Percentiles rank a stretch among this genome's conserved stretches.
Conservation (phyloP, 2,888 invertebrate species). For the Dorcus hopei region DNA sequence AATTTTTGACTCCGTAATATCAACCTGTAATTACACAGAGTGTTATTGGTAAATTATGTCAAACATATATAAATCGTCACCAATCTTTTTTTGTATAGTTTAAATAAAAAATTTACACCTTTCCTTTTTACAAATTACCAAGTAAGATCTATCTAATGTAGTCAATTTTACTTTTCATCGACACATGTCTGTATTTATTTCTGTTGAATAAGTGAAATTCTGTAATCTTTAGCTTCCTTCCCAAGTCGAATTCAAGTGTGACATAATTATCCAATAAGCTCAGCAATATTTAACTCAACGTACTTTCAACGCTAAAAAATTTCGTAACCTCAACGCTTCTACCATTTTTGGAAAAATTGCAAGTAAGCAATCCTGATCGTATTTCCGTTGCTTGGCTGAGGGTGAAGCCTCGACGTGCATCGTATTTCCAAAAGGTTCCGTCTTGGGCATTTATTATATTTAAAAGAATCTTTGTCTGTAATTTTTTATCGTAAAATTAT, state of each 20-base stretch:
- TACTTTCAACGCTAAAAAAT: background rate
- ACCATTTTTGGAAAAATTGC: background rate
- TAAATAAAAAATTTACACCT: background rate
- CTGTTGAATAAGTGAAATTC: too few species aligned
- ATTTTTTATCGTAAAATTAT: too few species aligned
- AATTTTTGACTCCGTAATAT: background rate
- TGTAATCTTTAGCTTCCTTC: too few species aligned
- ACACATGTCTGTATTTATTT: too few species aligned
- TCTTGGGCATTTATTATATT: slow-evolving; percentile 8
- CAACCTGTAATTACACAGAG: background rate
- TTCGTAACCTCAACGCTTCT: background rate
- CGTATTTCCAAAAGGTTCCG: background rate
- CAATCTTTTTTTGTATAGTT: background rate
- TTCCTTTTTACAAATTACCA: background rate
- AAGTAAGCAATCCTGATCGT: background rate
- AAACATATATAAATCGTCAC: background rate
- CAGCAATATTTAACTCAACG: background rate
- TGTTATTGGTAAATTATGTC: slow-evolving; percentile 2
- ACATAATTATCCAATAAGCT: background rate
- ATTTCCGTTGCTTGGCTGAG: background rate
- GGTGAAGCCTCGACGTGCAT: slow-evolving; percentile 1
- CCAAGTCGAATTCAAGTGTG: background rate
- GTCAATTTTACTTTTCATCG: too few species aligned
- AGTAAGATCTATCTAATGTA: background rate
- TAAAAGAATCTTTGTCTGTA: too few species aligned